phyloP scores from a whole-genome alignment of 2,113 vertebrate species.

The Carettochelys insculpta region DNA sequence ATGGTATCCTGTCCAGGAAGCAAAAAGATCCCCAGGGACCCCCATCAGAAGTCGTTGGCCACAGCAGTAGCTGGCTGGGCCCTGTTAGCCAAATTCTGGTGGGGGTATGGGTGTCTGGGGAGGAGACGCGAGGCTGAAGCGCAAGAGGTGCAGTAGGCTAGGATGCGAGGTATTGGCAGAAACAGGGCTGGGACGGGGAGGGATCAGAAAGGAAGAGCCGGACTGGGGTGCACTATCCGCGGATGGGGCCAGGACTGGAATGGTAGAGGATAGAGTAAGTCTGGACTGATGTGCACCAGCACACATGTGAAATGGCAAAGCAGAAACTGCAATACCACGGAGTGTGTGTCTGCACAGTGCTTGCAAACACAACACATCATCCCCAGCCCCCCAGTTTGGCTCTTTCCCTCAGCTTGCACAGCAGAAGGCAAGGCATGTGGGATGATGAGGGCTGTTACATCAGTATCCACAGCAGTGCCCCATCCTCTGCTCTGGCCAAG shows the following conservation, averaged over 20 bases:
- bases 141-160: not conserved
- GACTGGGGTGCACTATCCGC: not conserved
- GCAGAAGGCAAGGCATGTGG: fast-evolving
- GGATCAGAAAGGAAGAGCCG: no score
- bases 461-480: fast-evolving
- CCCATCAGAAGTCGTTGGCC: no score
- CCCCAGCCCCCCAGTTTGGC: not conserved
- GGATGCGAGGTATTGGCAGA: fast-evolving
- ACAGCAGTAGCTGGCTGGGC: no score
- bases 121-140: fast-evolving
- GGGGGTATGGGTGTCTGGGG: fast-evolving
- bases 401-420: not conserved
- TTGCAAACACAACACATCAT: fast-evolving
- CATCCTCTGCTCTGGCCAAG: not conserved
- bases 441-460: not conserved
- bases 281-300: not conserved
- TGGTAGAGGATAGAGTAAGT: not conserved
- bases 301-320: not conserved
- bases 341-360: fast-evolving
- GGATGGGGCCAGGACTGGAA: not conserved
- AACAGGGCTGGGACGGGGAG: no score
- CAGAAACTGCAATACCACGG: not conserved
- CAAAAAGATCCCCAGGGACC: no score
- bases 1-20: no score
- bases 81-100: not conserved